Base-by-base conservation (phyloP, 2,113 vertebrate species). In the Isurus oxyrinchus region DNA sequence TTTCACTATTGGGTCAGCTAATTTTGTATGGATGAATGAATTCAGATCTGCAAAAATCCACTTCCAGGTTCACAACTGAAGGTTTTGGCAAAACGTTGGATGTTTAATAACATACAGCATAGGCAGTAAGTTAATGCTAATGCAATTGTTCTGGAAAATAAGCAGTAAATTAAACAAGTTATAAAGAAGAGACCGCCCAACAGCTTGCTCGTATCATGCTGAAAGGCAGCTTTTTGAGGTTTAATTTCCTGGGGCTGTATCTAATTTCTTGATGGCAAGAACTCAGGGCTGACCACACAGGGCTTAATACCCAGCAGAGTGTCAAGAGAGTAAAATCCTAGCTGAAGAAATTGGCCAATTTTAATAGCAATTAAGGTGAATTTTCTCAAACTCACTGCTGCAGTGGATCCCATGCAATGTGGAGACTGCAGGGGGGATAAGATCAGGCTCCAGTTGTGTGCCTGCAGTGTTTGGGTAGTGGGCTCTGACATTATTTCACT, bases 181-280 rank as follows among this genome's bases (percentile, higher is more conserved):
- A 31, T 59, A 91, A 91, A 35, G 88, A 94, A 0, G 35, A 63
- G 90, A 8, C 59, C 63, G 90, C 59, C 90, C 90, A 66, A 94
- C 59, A 94, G 90, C 90, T 94, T 94, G 59, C n/a, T 94, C 90
- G 63, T 21, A 94, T 94, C 90, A 94, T 63, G 59, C 90, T 61
- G 81, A 94, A 94, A 63, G 35, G 59, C 35, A 94, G 90, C n/a
- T 40, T 94, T 49, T 63, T 16, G 35, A 40, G 90, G n/a, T 94
- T 94, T 94, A 63, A 63, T 94, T 94, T 94, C 90, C 59, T 40
- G 59, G 31, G 59, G 13, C 59, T 21, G 35, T 40, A 31, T 91
- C 90, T 63, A 63, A 94, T 94, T 94, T 94, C 59, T 63, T 10
- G 90, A 63, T 63, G 59, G 90, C 90, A 94, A 94, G 90, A 25